Base-by-base conservation (phyloP, 2,797 vertebrate species). In the Rallus crepitans region DNA sequence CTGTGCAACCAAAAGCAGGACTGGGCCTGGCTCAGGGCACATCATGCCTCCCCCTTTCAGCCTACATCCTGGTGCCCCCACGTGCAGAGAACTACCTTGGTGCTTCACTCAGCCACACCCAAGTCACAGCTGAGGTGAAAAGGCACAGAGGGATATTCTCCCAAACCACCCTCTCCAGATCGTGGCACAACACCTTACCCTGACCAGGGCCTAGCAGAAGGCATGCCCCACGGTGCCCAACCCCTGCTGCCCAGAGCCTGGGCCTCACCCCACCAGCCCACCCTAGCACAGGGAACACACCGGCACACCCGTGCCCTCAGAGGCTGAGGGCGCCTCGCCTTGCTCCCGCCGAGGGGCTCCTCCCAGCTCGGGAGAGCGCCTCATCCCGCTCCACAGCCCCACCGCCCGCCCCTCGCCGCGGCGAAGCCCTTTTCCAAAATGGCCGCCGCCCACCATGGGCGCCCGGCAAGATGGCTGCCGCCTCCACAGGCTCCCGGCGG, bases 181-280 rank as follows among this genome's bases (percentile, higher is more conserved):
- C 1, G 0, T 0, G 4, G 5, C n/a, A n/a, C 0, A 0, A 35
- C 55, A 39, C 60, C 18, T 56, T 27, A 21, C 6, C 13, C 68
- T 13, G 8, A 19, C 7, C 0, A 0, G 6, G 18, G 33, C 20
- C 13, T 20, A 15, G 6, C 23, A 6, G 21, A 65, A 21, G 4
- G 25, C 16, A 8, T 14, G 47, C 13, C 28, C 23, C 39, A 4
- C 1, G 0, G 24, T 12, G 28, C 31, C 39, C 33, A 45, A 15
- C 11, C 20, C 16, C 10, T 5, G 40, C 42, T 9, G 18, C 76
- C 31, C 66, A 35, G 15, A 0, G 0, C 50, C 31, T n/a, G 47
- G 15, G 28, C 61, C 57, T 53, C 47, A 4, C 31, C 35, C 7
- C 45, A 12, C 33, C 9, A 14, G 5, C 28, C 30, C 25, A 6